Conservation (phyloP, 2,797 vertebrate genomes). For the Heliangelus exortis region DNA sequence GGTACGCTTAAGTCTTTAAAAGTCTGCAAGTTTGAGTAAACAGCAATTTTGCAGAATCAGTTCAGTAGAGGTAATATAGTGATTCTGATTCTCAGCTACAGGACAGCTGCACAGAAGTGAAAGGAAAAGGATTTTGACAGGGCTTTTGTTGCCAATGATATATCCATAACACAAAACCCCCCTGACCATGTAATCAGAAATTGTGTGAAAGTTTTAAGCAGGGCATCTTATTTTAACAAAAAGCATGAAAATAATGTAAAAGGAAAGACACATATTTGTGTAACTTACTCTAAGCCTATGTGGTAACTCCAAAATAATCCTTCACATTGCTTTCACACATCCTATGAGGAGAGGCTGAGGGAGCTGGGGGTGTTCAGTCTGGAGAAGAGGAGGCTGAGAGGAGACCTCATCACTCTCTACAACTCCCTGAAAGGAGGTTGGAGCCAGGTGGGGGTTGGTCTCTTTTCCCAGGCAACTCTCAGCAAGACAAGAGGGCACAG, state of each 20-base stretch:
- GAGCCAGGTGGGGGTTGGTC: too few relatives aligned
- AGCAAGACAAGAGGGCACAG: too few relatives aligned
- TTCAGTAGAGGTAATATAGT: neutral
- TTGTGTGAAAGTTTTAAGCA: neutral
- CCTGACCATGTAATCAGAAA: accelerated
- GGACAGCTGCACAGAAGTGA: neutral
- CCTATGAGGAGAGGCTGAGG: too few relatives aligned
- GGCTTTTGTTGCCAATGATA: neutral
- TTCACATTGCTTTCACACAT: neutral
- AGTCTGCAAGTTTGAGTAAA: neutral
- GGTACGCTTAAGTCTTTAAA: neutral
- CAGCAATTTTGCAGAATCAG: neutral
- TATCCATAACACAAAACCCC: neutral
- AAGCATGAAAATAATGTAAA: neutral
- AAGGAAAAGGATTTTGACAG: accelerated
- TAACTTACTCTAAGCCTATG: neutral
- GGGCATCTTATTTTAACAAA: neutral
- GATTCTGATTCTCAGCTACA: neutral
- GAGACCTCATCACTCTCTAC: too few relatives aligned
- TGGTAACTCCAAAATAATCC: neutral
- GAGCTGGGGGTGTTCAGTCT: too few relatives aligned
- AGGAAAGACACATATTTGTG: neutral
- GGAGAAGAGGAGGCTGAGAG: too few relatives aligned
- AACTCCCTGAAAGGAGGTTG: too few relatives aligned
- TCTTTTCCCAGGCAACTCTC: too few relatives aligned